Evolutionary conservation across 1,140 invertebrate genomes (phyloP).

Genomic region (Nasonia longicornis): DNA sequence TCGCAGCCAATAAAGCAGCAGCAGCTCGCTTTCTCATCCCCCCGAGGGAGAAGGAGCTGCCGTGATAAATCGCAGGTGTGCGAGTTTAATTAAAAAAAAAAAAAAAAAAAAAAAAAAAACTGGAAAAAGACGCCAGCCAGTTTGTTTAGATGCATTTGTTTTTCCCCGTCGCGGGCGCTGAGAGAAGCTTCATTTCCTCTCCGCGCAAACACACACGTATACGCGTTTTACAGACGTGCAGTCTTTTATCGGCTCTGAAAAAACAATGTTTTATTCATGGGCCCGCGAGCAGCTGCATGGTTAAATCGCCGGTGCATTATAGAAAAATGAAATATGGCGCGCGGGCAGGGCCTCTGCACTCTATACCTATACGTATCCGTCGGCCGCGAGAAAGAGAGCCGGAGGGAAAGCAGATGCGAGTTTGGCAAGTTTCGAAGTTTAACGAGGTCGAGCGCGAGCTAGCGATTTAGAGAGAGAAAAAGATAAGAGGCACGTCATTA

Average conservation of each 20-base stretch:
- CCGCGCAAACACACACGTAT: neutral
- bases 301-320: conserved; percentile 22
- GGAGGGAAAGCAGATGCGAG: conserved; percentile 29
- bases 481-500: conserved; percentile 9
- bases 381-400: neutral
- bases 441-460: conserved; percentile 3
- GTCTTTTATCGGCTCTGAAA: neutral
- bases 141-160: neutral
- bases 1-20: neutral
- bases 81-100: neutral
- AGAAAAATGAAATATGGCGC: conserved; percentile 3
- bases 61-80: neutral
- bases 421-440: conserved; percentile 14
- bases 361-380: neutral
- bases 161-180: no score
- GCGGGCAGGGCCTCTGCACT: neutral
- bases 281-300: neutral
- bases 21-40: neutral
- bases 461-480: neutral
- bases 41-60: neutral
- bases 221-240: neutral
- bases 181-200: neutral
- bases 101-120: neutral
- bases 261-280: conserved; percentile 29
- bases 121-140: neutral